These are phyloP conservation scores for Bombus soroeensis DNA, from an alignment of 1,140 invertebrate species.

Conservation along the genomic window DNA sequence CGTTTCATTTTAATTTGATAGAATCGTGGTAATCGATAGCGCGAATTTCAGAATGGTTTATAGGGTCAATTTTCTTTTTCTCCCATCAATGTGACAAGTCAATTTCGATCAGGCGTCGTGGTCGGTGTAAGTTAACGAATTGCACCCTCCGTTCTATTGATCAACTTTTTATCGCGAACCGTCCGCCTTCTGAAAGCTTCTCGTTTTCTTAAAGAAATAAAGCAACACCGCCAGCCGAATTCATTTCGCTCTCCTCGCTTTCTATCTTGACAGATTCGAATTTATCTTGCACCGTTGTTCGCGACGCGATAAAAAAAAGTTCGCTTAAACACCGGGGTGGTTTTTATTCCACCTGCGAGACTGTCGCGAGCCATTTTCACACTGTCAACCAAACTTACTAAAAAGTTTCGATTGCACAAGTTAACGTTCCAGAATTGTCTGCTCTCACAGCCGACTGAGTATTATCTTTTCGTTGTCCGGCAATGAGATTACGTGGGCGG, in stretches of 20 bases:
- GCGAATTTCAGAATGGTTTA: no score
- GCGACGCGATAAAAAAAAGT: conserved; percentile 3
- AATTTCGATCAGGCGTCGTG: background rate
- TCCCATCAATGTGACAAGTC: background rate
- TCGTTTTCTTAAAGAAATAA: conserved; percentile 49
- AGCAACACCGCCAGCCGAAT: conserved; percentile 23
- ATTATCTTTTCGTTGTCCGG: background rate
- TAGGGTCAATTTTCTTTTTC: no score
- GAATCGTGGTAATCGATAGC: background rate
- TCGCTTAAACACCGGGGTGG: background rate
- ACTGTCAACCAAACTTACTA: conserved; percentile 31
- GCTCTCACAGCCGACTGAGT: background rate
- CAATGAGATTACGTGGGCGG: no score
- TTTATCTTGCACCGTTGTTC: conserved; percentile 50
- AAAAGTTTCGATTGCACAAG: conserved; percentile 31
- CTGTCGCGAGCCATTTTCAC: conserved; percentile 15
- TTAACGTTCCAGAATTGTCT: conserved; percentile 1
- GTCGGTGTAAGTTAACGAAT: conserved; percentile 8
- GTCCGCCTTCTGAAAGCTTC: conserved; percentile 1
- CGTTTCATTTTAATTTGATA: background rate
- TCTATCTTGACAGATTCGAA: conserved; percentile 47
- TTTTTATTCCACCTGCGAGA: background rate
- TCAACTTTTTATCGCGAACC: conserved; percentile 41
- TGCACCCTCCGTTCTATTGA: conserved; percentile 31
- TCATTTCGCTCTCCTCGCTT: conserved; percentile 21